A percentile compares a stretch with the other conserved stretches of the same genome.
phyloP scores from a whole-genome alignment of 2,888 invertebrate genomes.

The Habroteleia sp. region DNA sequence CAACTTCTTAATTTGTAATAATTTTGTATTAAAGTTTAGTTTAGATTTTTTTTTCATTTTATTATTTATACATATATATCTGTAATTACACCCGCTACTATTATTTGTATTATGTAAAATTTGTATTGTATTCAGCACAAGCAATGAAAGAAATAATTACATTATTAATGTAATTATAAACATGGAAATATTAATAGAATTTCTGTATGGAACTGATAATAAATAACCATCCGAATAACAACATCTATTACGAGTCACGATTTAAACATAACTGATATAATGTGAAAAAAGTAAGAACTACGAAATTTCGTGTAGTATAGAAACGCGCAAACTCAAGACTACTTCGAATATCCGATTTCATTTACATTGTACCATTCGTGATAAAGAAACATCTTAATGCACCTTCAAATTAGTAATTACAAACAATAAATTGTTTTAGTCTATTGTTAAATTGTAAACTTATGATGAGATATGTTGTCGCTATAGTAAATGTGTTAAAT shows the following conservation, averaged over 20 bases:
- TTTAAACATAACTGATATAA: constrained; percentile 37
- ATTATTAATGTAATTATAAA: no score
- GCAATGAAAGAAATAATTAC: no score
- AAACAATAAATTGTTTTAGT: no score
- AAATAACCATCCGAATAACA: no score
- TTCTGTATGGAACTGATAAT: no score
- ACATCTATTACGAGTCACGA: constrained; percentile 17
- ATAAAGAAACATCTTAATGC: constrained; percentile 34
- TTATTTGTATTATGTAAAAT: no score
- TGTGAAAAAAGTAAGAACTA: constrained; percentile 17
- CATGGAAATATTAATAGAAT: no score
- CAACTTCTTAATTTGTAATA: constrained; percentile 84
- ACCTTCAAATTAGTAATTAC: constrained; percentile 20
- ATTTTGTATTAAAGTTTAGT: constrained; percentile 15
- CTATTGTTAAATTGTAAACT: no score
- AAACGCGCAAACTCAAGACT: constrained; percentile 51
- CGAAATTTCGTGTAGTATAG: constrained; percentile 27
- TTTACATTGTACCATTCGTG: constrained; percentile 39
- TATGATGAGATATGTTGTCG: no score
- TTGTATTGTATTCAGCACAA: no score
- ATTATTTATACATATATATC: constrained; percentile 2
- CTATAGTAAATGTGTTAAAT: no score
- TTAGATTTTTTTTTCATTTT: constrained; percentile 27
- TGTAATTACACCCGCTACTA: no score
- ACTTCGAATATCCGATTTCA: constrained; percentile 44